Conservation (phyloP, 2,113 vertebrate species). For the Murina feae region DNA sequence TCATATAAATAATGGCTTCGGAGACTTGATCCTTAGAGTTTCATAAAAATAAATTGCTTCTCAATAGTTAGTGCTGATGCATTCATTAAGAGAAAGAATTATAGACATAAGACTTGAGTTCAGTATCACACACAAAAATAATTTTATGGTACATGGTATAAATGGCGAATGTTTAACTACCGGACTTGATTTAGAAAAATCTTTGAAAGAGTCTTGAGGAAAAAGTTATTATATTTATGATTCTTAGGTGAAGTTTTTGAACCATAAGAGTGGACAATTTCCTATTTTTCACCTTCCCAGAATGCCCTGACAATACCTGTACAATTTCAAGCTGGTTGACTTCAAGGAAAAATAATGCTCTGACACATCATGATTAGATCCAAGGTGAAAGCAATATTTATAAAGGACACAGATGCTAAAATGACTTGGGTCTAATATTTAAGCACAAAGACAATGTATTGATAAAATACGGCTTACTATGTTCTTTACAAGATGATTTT, state of each 20-base stretch:
- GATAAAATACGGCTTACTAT: background rate
- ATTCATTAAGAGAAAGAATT: conserved; percentile 28
- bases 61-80: conserved; percentile 26
- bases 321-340: conserved; percentile 9
- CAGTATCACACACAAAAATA: background rate
- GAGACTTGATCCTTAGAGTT: conserved; percentile 45
- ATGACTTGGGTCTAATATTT: background rate
- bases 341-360: conserved; percentile 31
- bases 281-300: background rate
- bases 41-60: conserved; percentile 65
- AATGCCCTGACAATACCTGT: background rate
- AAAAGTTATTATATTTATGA: background rate
- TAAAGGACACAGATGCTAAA: conserved; percentile 40
- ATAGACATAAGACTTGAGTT: background rate
- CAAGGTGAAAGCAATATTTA: conserved; percentile 49
- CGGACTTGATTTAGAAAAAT: conserved; percentile 37
- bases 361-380: background rate
- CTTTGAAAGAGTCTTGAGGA: background rate
- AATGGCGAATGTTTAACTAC: background rate
- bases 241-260: background rate
- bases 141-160: background rate
- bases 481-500: background rate
- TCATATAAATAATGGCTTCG: conserved; percentile 39
- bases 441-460: background rate
- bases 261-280: background rate